Base-by-base conservation (phyloP, 37 sponge, comb jelly and placozoan species). In the Hormiphora californensis region DNA sequence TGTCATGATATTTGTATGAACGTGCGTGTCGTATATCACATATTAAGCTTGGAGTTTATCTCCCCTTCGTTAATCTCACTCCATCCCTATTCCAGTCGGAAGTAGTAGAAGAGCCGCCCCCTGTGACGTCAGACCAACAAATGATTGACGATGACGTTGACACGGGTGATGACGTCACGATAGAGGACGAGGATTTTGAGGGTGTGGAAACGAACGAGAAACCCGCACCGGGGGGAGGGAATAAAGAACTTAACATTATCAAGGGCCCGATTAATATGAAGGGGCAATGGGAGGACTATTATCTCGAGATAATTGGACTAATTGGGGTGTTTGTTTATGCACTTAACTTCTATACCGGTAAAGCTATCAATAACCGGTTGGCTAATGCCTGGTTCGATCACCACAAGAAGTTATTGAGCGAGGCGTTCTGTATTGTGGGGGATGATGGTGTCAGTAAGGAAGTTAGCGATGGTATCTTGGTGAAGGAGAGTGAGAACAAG, bases 331-430 rank as follows among this genome's bases (percentile, higher is more conserved):
- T 73, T 41, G 81, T 73, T 5, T 73, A 73, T 73, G 81, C 81
- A 9, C 35, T 73, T 43, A 73, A 73, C 81, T 73, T 73, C 23
- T 73, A 73, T 41, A 73, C 81, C n/a, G 81, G 81, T 30, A 73
- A 73, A 33, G 40, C 81, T 9, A 73, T 73, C 46, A 73, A 73
- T 73, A 73, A 73, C 27, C 40, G 81, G 35, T 19, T 73, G 44
- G 81, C 81, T 19, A 73, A 73, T 41, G 81, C 81, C 1, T 73
- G 81, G 81, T 73, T 73, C 25, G 81, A 73, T 5, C 81, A 73
- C 43, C 81, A 73, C 25, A 73, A 73, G 44, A 73, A 73, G 43
- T 46, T 73, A 25, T 73, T 73, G 27, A 43, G 46, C 21, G 81
- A 73, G 12, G 81, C 81, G 23, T 73, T 73, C 23, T 73, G 35